phyloP scores from a whole-genome alignment of 2,888 invertebrate species.

The Xestia sexstrigata region DNA sequence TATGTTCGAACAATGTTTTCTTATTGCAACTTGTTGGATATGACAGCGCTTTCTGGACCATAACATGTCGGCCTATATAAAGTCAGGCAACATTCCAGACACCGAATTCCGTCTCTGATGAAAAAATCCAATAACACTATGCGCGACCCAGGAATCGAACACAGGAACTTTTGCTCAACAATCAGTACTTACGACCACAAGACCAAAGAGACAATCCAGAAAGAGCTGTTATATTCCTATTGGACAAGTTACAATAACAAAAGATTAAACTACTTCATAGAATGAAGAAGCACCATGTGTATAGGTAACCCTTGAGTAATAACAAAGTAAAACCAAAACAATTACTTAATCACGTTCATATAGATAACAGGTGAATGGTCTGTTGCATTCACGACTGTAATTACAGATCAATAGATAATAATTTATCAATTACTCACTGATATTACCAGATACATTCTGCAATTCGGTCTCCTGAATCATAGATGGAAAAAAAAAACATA shows the following conservation, averaged over 20 bases:
- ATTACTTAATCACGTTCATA: conserved; percentile 19
- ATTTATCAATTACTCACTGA: background rate
- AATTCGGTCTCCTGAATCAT: background rate
- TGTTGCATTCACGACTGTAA: conserved; percentile 27
- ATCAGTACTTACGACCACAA: background rate
- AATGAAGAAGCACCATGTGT: background rate
- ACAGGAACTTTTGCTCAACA: background rate
- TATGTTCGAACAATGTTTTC: too few relatives aligned
- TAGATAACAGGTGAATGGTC: conserved; percentile 43
- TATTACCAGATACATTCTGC: background rate
- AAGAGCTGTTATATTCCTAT: background rate
- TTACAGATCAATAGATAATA: background rate
- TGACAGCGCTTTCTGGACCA: too few relatives aligned
- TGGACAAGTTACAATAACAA: background rate
- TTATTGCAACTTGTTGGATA: too few relatives aligned
- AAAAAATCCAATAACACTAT: too few relatives aligned
- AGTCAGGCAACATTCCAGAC: too few relatives aligned
- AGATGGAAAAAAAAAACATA: background rate
- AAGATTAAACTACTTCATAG: background rate
- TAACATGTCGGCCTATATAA: too few relatives aligned
- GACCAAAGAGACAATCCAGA: background rate
- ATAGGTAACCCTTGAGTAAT: too few relatives aligned
- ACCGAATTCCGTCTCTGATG: too few relatives aligned
- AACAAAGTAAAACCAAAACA: too few relatives aligned
- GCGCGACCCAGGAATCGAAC: background rate